Evolutionary conservation across 2,888 invertebrate species (phyloP).

Genomic region (Xestobium rufovillosum): DNA sequence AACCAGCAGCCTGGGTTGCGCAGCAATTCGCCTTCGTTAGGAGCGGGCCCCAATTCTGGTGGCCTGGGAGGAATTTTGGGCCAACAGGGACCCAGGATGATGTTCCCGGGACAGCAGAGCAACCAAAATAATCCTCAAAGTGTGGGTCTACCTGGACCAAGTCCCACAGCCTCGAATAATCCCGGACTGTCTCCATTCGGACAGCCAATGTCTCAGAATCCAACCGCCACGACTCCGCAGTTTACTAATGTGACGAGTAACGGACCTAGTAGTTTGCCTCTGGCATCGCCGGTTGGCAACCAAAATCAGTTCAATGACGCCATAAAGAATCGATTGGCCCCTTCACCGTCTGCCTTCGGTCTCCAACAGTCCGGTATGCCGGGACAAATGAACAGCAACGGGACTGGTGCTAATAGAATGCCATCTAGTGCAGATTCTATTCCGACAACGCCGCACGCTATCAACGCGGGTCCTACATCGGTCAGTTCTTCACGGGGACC

Average conservation of each 20-base stretch:
- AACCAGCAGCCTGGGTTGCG: constrained; percentile 46
- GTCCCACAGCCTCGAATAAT: constrained; percentile 57
- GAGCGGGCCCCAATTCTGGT: constrained; percentile 22
- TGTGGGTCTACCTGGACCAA: constrained; percentile 71
- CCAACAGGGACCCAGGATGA: constrained; percentile 24
- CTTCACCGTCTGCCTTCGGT: constrained; percentile 39
- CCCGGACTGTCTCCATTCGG: constrained; percentile 58
- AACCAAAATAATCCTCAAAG: constrained; percentile 46
- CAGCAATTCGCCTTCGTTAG: constrained; percentile 62
- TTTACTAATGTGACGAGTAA: constrained; percentile 36
- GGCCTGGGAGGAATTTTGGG: constrained; percentile 16
- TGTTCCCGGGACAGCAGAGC: constrained; percentile 40
- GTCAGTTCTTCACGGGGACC: constrained; percentile 55
- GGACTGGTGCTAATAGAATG: constrained; percentile 31
- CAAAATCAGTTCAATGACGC: constrained; percentile 51
- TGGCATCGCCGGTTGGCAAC: constrained; percentile 39
- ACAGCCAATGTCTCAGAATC: constrained; percentile 50
- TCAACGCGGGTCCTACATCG: constrained; percentile 52
- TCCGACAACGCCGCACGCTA: constrained; percentile 51
- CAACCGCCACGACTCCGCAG: constrained; percentile 24
- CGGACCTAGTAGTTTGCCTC: constrained; percentile 42
- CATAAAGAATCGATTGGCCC: constrained; percentile 49
- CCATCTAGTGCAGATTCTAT: constrained; percentile 38
- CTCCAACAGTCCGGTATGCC: constrained; percentile 22
- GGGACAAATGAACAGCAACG: constrained; percentile 28